Percentiles rank a stretch among this genome's conserved stretches.
phyloP scores from a whole-genome alignment of 2,888 invertebrate species.

The Heliconius ethilla region DNA sequence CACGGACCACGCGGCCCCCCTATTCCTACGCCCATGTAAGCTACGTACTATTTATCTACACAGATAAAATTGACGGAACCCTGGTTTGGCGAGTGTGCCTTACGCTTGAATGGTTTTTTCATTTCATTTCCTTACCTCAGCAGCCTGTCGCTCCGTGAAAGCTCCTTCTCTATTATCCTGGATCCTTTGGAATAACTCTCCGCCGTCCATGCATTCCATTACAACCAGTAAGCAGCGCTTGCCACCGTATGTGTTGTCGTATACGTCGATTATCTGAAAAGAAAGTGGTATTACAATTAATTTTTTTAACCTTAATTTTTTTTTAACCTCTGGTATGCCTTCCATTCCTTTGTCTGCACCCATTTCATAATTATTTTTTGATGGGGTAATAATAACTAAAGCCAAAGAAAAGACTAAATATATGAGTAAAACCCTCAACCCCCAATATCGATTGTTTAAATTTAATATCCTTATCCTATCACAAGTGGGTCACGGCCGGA shows the following conservation, averaged over 20 bases:
- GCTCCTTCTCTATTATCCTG: constrained; percentile 97
- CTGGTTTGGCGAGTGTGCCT: too few species aligned
- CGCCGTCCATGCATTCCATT: constrained; percentile 99
- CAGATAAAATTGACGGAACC: too few species aligned
- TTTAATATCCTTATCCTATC: neutral
- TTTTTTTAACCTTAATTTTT: too few species aligned
- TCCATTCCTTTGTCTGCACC: too few species aligned
- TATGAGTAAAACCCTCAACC: neutral
- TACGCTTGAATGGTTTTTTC: too few species aligned
- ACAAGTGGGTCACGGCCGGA: constrained; percentile 9
- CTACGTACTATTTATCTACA: too few species aligned
- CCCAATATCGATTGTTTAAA: neutral
- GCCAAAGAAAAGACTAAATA: neutral
- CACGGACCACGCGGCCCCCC: too few species aligned
- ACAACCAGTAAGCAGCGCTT: constrained; percentile 96
- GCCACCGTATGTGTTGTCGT: constrained; percentile 97
- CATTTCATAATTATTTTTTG: too few species aligned
- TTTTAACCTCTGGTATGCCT: too few species aligned
- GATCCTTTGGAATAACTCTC: constrained; percentile 97
- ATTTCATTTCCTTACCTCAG: constrained; percentile 62
- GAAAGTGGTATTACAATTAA: neutral
- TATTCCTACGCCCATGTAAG: too few species aligned
- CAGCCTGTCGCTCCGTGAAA: constrained; percentile 93
- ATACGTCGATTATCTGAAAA: constrained; percentile 90
- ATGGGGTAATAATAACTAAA: too few species aligned